phyloP scores from a whole-genome alignment of 2,797 vertebrate species.

The Smutsia temminckii region DNA sequence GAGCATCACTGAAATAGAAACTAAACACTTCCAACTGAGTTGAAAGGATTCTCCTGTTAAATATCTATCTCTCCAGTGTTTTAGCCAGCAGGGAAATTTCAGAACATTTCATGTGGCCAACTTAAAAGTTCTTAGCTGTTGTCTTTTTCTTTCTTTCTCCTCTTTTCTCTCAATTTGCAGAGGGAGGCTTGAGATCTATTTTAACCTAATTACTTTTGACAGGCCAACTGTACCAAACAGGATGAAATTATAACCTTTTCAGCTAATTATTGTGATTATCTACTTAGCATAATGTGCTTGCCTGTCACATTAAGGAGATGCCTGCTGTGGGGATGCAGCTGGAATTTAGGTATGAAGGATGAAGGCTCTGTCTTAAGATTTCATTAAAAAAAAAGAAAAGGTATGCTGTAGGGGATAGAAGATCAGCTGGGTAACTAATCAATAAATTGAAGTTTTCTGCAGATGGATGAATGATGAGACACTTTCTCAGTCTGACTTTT shows the following conservation, averaged over 20 bases:
- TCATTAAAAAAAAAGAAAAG: background rate
- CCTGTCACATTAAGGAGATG: constrained; percentile 29
- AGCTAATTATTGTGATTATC: constrained; percentile 50
- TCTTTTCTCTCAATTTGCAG: background rate
- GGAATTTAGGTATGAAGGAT: constrained; percentile 1
- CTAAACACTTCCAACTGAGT: background rate
- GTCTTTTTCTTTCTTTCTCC: background rate
- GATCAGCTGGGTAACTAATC: background rate
- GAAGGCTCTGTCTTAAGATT: background rate
- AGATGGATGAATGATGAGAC: background rate
- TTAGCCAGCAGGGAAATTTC: constrained; percentile 6
- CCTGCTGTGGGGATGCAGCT: constrained; percentile 60
- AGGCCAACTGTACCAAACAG: constrained; percentile 58
- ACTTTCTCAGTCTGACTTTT: background rate
- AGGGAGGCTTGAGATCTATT: constrained; percentile 64
- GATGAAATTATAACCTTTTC: constrained; percentile 66
- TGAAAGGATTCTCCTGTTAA: background rate
- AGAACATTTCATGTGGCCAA: constrained; percentile 39
- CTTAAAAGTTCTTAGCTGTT: constrained; percentile 45
- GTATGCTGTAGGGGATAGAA: background rate
- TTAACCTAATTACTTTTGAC: constrained; percentile 65
- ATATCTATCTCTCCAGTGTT: background rate
- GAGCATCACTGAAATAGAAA: background rate
- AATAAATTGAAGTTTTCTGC: background rate
- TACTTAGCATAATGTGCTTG: constrained; percentile 53